Evolutionary conservation across 2,888 invertebrate species (phyloP).

Genomic region (Dynastes tityus): DNA sequence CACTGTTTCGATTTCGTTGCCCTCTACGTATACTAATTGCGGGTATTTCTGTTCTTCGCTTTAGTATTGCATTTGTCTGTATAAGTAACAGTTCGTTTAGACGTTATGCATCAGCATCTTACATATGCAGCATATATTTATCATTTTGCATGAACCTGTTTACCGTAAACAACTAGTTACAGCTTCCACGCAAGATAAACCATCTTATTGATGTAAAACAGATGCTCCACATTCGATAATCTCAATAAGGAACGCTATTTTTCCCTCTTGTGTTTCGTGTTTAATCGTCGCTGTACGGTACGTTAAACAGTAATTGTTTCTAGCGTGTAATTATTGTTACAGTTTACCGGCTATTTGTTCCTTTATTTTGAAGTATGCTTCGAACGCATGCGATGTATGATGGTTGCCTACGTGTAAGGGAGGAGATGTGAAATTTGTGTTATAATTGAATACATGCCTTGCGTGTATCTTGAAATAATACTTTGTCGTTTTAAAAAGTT

Average conservation of each 20-base stretch:
- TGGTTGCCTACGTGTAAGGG: constrained; percentile 39
- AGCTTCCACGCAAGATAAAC: constrained; percentile 1
- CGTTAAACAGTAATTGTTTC: constrained; percentile 28
- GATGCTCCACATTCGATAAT: constrained; percentile 14
- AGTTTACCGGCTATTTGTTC: constrained; percentile 22
- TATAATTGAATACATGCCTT: too few species aligned
- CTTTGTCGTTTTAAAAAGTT: too few species aligned
- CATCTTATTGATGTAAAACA: constrained; percentile 18
- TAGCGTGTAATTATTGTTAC: constrained; percentile 24
- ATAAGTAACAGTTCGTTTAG: too few species aligned
- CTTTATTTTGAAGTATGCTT: constrained; percentile 1
- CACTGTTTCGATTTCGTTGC: too few species aligned
- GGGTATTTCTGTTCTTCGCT: too few species aligned
- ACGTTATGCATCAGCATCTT: too few species aligned
- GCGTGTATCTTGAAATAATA: too few species aligned
- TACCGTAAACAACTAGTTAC: constrained; percentile 16
- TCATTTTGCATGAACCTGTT: constrained; percentile 6
- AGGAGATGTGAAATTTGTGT: background rate
- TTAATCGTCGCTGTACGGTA: constrained; percentile 29
- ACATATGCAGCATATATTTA: background rate
- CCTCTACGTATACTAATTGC: too few species aligned
- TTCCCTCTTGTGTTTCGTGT: background rate
- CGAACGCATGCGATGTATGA: constrained; percentile 24
- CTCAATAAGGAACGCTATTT: constrained; percentile 9
- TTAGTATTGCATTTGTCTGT: too few species aligned